A percentile compares a stretch with the other conserved stretches of the same genome.
Evolutionary conservation across 2,797 vertebrate species (phyloP).

Genomic region (Phaenicophaeus curvirostris): DNA sequence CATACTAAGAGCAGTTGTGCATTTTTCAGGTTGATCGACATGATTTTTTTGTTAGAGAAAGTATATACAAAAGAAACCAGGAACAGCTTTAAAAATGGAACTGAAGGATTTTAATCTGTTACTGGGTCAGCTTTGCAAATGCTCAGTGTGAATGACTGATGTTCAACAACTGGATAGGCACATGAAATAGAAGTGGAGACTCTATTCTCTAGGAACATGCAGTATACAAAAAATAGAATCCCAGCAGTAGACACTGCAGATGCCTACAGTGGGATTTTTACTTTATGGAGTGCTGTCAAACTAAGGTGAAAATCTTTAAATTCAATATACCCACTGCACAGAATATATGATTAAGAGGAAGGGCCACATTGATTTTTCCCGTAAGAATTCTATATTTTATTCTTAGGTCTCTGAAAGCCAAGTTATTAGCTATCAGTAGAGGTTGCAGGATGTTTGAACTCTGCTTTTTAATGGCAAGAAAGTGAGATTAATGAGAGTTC

Average conservation of each 20-base stretch:
- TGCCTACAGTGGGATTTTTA: background rate
- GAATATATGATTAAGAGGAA: background rate
- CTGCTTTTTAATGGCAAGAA: slow-evolving; percentile 47
- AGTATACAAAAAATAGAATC: background rate
- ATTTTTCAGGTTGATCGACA: background rate
- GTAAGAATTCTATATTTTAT: slow-evolving; percentile 46
- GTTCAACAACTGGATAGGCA: background rate
- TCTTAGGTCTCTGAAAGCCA: slow-evolving; percentile 57
- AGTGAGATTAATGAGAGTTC: slow-evolving; percentile 56
- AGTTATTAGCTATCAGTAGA: slow-evolving; percentile 64
- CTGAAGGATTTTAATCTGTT: background rate
- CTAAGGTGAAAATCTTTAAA: background rate
- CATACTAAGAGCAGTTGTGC: background rate
- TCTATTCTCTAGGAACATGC: background rate
- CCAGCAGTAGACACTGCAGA: background rate
- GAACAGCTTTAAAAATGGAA: background rate
- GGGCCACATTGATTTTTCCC: slow-evolving; percentile 42
- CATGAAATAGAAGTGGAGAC: background rate
- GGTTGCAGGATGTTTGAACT: slow-evolving; percentile 65
- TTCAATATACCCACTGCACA: background rate
- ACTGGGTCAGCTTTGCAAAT: background rate
- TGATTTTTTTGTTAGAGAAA: background rate
- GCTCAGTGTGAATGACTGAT: background rate
- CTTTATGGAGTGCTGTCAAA: background rate
- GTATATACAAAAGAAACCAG: background rate